phyloP scores from a whole-genome alignment of 2,113 vertebrate genomes.

The Chiloscyllium plagiosum region DNA sequence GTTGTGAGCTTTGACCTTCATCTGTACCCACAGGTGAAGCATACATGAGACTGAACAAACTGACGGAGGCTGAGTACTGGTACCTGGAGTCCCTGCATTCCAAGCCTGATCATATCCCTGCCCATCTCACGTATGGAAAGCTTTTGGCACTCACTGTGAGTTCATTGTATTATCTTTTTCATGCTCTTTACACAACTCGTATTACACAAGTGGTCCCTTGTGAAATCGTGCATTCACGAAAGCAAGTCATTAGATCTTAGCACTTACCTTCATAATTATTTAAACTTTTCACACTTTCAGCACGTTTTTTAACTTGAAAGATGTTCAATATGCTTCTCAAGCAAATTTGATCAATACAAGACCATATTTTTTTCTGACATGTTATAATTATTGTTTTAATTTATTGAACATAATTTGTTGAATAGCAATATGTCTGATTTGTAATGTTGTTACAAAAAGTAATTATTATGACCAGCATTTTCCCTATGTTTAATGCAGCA shows the following conservation, averaged over 20 bases:
- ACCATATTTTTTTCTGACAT: neutral
- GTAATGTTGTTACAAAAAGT: neutral
- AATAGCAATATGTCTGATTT: neutral
- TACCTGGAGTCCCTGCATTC: slow-evolving; percentile 82
- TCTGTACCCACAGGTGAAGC: slow-evolving; percentile 73
- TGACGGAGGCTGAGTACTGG: slow-evolving; percentile 85
- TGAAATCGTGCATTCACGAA: neutral
- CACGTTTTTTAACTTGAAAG: neutral
- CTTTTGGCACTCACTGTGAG: slow-evolving; percentile 85
- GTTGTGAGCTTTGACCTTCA: slow-evolving; percentile 45
- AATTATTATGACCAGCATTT: neutral
- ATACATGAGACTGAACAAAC: slow-evolving; percentile 81
- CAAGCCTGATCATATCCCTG: slow-evolving; percentile 93
- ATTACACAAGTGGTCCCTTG: neutral
- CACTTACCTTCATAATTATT: neutral
- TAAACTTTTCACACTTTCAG: neutral
- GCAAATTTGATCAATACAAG: neutral
- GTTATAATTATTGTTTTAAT: neutral
- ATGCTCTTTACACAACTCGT: neutral
- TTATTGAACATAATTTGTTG: neutral
- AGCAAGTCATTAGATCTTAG: neutral
- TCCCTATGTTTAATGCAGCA: neutral
- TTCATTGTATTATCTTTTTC: slow-evolving; percentile 20
- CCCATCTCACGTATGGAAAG: slow-evolving; percentile 93
- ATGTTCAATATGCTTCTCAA: neutral